Conservation (phyloP, 2,113 vertebrate species). For the Neodontobutis hainanensis region DNA sequence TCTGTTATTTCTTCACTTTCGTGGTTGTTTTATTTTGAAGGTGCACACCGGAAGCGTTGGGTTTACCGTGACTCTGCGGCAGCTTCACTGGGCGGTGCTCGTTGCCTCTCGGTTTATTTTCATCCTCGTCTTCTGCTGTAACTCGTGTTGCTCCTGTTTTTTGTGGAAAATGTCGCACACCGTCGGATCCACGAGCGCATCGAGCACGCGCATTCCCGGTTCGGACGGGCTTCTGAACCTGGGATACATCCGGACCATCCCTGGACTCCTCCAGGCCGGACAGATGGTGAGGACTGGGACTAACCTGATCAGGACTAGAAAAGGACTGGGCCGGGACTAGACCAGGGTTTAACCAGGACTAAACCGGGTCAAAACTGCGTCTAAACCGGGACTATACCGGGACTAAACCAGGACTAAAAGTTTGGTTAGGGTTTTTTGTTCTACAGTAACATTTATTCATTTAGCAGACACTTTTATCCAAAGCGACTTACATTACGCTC, state of each 20-base stretch:
- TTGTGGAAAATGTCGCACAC: slow-evolving; percentile 71
- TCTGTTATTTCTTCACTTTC: neutral
- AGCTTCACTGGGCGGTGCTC: neutral
- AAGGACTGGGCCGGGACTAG: neutral
- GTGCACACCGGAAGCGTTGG: neutral
- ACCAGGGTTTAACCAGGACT: neutral
- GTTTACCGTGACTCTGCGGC: neutral
- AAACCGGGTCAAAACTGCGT: too few relatives aligned
- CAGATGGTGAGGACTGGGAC: slow-evolving; percentile 72
- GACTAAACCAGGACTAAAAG: neutral
- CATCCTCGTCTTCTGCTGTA: too few relatives aligned
- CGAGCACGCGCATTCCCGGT: slow-evolving; percentile 36
- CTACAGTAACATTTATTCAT: too few relatives aligned
- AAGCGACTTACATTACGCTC: too few relatives aligned
- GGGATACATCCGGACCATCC: slow-evolving; percentile 71
- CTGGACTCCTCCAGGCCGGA: slow-evolving; percentile 74
- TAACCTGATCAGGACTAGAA: neutral
- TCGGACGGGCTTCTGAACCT: slow-evolving; percentile 57
- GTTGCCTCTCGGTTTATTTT: too few relatives aligned
- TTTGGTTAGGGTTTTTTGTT: too few relatives aligned
- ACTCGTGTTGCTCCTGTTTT: neutral
- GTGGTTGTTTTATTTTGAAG: neutral
- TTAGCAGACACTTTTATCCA: too few relatives aligned
- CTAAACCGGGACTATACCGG: neutral
- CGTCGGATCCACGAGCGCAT: slow-evolving; percentile 60